These are phyloP conservation scores for Aspidapion aeneum DNA, from an alignment of 2,888 invertebrate species.

Conservation along the genomic window DNA sequence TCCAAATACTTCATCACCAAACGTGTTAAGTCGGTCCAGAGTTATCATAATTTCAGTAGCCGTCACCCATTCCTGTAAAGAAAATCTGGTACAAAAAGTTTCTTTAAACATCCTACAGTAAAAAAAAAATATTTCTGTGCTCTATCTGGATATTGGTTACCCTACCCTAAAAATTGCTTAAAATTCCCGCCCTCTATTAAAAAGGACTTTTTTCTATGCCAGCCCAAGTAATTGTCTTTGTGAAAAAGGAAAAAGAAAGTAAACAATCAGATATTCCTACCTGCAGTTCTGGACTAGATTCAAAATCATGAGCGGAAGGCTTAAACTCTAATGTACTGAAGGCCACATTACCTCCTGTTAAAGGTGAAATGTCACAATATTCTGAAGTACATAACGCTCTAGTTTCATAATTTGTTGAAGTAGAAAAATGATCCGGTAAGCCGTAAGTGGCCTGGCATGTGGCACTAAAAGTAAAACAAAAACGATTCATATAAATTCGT, in stretches of 20 bases:
- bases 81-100: constrained; percentile 9
- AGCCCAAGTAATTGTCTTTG: too few species aligned
- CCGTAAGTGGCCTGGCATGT: constrained; percentile 91
- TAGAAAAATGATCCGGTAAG: constrained; percentile 60
- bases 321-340: constrained; percentile 96
- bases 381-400: constrained; percentile 95
- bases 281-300: constrained; percentile 85
- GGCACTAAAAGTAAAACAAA: constrained; percentile 56
- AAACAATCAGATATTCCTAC: too few species aligned
- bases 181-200: not conserved
- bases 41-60: constrained; percentile 92
- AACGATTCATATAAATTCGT: not conserved
- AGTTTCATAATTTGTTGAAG: constrained; percentile 73
- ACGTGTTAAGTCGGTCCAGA: constrained; percentile 93
- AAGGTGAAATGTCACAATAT: constrained; percentile 95
- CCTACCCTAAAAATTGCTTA: not conserved
- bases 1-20: constrained; percentile 96
- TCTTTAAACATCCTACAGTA: too few species aligned
- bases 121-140: not conserved
- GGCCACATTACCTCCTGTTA: constrained; percentile 91
- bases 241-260: too few species aligned
- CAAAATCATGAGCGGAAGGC: constrained; percentile 90
- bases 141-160: not conserved
- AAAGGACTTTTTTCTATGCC: not conserved
- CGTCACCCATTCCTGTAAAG: constrained; percentile 88